These are phyloP conservation scores for Centrocercus urophasianus DNA, from an alignment of 2,113 vertebrate species.

Conservation along the genomic window DNA sequence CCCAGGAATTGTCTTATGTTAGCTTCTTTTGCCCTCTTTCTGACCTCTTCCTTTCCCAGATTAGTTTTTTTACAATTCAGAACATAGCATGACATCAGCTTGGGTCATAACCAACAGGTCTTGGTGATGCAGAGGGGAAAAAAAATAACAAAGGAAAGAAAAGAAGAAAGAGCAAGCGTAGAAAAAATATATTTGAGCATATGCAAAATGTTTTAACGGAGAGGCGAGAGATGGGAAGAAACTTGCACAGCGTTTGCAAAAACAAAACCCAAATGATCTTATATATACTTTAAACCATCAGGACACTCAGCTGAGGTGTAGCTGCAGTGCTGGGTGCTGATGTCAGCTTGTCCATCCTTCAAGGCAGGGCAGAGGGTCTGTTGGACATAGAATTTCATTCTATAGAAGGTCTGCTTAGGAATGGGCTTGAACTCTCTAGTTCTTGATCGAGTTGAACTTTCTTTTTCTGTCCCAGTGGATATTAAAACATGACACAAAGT, in stretches of 20 bases:
- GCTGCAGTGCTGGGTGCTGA: not conserved
- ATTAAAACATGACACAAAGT: not conserved
- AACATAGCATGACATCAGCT: not conserved
- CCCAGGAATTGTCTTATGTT: not conserved
- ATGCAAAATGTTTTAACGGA: not conserved
- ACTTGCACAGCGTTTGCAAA: not conserved
- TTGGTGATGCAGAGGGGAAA: not conserved
- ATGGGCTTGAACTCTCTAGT: not conserved
- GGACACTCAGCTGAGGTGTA: accelerated
- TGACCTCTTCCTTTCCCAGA: not conserved
- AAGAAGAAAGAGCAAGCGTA: not conserved
- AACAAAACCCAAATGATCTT: not conserved
- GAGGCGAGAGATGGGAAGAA: not conserved
- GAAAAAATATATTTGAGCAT: not conserved
- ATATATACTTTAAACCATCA: not conserved
- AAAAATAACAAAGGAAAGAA: not conserved
- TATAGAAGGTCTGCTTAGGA: not conserved
- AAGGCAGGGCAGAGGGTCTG: not conserved
- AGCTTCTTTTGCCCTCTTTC: not conserved
- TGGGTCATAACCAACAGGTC: not conserved
- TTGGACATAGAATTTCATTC: not conserved
- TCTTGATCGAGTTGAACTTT: not conserved
- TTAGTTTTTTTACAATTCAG: not conserved
- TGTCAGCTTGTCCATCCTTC: not conserved
- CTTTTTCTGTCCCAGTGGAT: not conserved